Percentiles rank a stretch among this genome's conserved stretches.
Evolutionary conservation across 2,888 invertebrate genomes (phyloP).

Genomic region (Amblyjoppa proteus): DNA sequence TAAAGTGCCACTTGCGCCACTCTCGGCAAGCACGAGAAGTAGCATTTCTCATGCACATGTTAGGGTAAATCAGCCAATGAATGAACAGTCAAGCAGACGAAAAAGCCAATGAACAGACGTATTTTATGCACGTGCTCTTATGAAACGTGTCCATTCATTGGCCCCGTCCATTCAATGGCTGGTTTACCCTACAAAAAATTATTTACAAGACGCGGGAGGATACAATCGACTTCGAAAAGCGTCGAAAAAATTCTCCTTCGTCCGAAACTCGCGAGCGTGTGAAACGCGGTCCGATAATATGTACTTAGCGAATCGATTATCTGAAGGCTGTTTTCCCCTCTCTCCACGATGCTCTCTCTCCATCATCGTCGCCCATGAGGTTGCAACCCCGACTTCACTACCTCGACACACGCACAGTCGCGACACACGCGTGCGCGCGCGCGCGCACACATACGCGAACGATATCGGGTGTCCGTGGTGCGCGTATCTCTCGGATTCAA

Average conservation of each 20-base stretch:
- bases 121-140: too few species aligned
- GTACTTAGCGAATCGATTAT: slow-evolving; percentile 57
- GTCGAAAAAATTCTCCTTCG: too few species aligned
- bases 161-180: too few species aligned
- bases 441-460: background rate
- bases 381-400: slow-evolving; percentile 25
- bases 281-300: background rate
- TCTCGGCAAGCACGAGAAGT: too few species aligned
- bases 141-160: too few species aligned
- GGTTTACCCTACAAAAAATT: background rate
- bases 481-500: background rate
- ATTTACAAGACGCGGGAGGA: slow-evolving; percentile 8
- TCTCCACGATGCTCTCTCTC: background rate
- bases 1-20: background rate
- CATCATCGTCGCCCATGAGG: slow-evolving; percentile 15
- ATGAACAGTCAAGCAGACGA: too few species aligned
- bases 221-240: background rate
- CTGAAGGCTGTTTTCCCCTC: slow-evolving; percentile 29
- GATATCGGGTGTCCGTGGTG: background rate
- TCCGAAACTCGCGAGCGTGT: background rate
- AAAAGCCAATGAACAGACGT: too few species aligned
- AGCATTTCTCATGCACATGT: too few species aligned
- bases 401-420: background rate
- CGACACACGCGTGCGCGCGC: background rate
- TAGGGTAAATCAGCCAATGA: too few species aligned